These are phyloP conservation scores for Eulithis prunata DNA, from an alignment of 2,888 invertebrate species.

Conservation along the genomic window DNA sequence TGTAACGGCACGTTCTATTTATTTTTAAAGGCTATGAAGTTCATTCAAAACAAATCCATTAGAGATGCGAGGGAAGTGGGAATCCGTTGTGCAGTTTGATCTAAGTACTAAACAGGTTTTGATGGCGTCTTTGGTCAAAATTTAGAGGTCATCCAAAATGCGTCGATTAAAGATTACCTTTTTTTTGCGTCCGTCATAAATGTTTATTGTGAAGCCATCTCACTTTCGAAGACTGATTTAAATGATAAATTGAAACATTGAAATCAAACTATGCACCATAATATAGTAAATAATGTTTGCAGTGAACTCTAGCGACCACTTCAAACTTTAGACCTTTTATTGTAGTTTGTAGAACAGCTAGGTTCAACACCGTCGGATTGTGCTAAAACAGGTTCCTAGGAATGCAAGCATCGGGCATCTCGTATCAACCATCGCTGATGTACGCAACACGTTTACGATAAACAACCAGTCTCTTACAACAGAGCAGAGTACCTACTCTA, in stretches of 20 bases:
- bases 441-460: slow-evolving; percentile 45
- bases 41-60: slow-evolving; percentile 13
- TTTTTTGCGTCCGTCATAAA: slow-evolving; percentile 2
- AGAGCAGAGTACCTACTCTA: slow-evolving; percentile 27
- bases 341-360: slow-evolving; percentile 36
- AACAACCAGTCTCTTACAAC: slow-evolving; percentile 48
- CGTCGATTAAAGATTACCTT: slow-evolving; percentile 5
- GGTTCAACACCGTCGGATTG: slow-evolving; percentile 50
- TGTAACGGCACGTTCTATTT: background rate
- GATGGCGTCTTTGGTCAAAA: slow-evolving; percentile 55
- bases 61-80: slow-evolving; percentile 46
- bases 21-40: slow-evolving; percentile 4
- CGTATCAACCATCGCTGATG: slow-evolving; percentile 53
- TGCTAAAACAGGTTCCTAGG: slow-evolving; percentile 73
- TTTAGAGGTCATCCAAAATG: slow-evolving; percentile 49
- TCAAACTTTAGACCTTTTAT: slow-evolving; percentile 18
- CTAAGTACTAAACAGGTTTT: slow-evolving; percentile 64
- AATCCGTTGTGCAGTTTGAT: slow-evolving; percentile 53
- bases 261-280: too few relatives aligned
- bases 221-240: background rate
- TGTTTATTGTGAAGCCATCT: too few relatives aligned
- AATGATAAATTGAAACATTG: background rate
- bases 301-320: background rate
- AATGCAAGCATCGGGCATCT: slow-evolving; percentile 61
- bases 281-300: too few relatives aligned